phyloP scores from a whole-genome alignment of 2,888 invertebrate genomes.

The Automeris io region DNA sequence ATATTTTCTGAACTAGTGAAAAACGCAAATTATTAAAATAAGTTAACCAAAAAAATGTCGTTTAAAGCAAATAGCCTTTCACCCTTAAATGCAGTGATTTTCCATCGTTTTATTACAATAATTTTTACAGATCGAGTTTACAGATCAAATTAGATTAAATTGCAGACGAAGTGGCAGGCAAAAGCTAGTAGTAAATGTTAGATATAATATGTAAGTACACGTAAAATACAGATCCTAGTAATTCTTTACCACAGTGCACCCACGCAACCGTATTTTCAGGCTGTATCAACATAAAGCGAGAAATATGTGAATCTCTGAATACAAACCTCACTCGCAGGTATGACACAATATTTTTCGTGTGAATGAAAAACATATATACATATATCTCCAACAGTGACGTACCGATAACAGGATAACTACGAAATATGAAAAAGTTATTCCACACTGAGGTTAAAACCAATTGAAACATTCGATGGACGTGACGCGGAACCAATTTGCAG shows the following conservation, averaged over 20 bases:
- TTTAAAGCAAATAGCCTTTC: too few species aligned
- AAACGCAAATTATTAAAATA: too few species aligned
- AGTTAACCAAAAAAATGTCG: too few species aligned
- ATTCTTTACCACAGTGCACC: constrained; percentile 5
- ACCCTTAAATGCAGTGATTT: too few species aligned
- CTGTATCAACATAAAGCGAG: constrained; percentile 3
- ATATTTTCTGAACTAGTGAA: too few species aligned
- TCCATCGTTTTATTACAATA: too few species aligned
- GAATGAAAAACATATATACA: constrained; percentile 19
- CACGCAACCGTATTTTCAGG: not conserved
- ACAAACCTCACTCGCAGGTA: constrained; percentile 7
- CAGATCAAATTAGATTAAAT: too few species aligned
- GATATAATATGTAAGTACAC: not conserved
- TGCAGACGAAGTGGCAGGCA: too few species aligned
- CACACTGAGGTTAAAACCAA: constrained; percentile 63
- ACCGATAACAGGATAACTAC: constrained; percentile 34
- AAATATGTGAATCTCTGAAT: constrained; percentile 3
- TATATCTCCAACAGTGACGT: constrained; percentile 19
- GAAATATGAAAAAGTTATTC: constrained; percentile 39
- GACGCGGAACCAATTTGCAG: constrained; percentile 53
- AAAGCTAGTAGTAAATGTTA: too few species aligned
- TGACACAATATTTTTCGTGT: constrained; percentile 13
- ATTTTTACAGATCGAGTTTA: too few species aligned
- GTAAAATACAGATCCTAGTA: constrained; percentile 9
- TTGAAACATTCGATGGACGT: constrained; percentile 56